phyloP scores from a whole-genome alignment of 2,888 invertebrate species.

The Chydorus sphaericus region DNA sequence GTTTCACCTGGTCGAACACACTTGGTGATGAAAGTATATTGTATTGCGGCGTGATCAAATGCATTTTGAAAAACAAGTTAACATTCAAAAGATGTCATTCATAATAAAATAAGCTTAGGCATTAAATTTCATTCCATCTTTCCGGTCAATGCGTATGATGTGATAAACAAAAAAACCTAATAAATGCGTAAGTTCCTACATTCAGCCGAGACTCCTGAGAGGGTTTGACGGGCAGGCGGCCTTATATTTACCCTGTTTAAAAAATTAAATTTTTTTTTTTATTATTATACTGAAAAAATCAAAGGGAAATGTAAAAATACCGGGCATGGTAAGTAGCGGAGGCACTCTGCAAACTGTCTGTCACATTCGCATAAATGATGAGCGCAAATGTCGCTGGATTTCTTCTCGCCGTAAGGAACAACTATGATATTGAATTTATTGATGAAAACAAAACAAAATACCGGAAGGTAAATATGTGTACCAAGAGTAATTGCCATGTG shows the following conservation, averaged over 20 bases:
- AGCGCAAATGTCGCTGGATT: constrained; percentile 44
- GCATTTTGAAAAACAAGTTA: constrained; percentile 84
- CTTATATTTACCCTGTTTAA: too few relatives aligned
- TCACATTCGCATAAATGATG: constrained; percentile 73
- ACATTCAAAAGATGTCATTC: too few relatives aligned
- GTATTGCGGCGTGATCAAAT: constrained; percentile 34
- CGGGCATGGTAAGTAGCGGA: constrained; percentile 61
- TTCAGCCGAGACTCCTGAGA: constrained; percentile 11
- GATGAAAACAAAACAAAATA: not conserved
- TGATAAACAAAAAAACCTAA: too few relatives aligned
- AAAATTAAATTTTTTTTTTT: too few relatives aligned
- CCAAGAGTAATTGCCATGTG: not conserved
- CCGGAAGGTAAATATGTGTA: not conserved
- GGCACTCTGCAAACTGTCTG: constrained; percentile 57
- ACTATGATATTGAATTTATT: constrained; percentile 13
- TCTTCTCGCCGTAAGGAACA: constrained; percentile 7
- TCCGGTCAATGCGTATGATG: too few relatives aligned
- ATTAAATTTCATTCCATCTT: too few relatives aligned
- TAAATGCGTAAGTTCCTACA: too few relatives aligned
- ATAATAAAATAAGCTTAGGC: too few relatives aligned
- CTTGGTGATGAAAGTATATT: too few relatives aligned
- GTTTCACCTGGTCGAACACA: too few relatives aligned
- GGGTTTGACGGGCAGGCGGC: constrained; percentile 40
- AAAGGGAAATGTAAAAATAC: too few relatives aligned
- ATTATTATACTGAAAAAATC: too few relatives aligned